Evolutionary conservation across 2,797 vertebrate species (phyloP), one percentile per base, ranked within the genome.

Genomic region (Pagetopsis macropterus): DNA sequence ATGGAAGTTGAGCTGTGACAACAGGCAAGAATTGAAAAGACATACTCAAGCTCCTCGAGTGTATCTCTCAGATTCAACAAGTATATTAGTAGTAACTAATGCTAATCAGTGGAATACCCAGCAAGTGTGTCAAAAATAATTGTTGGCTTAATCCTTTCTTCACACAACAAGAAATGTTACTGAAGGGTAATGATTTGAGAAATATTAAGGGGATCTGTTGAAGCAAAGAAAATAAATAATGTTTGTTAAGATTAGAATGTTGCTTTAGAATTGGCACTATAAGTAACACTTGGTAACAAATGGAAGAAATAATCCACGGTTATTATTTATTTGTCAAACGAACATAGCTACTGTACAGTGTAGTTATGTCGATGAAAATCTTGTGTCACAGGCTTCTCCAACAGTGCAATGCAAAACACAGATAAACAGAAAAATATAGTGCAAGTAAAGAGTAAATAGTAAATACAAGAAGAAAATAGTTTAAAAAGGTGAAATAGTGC

Each of bases 1-100:
- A 77, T 75, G 61, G 66, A 71, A 75, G 50, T 13, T 72, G 27
- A 75, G 10, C 59, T 75, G 65, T 78, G 80, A 79, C 64, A 65
- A 55, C 31, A 10, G 57, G 46, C 17, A 61, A 56, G 49, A 78
- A 67, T 73, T 70, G 17, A 48, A 72, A 82, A 79, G 56, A 81
- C 44, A 12, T 44, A 14, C 51, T 68, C 2, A 17, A 69, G 61
- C 44, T 70, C 23, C 40, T 14, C 31, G 23, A 21, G 23, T 52
- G 41, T 60, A 65, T 79, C 44, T 46, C 23, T 48, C 44, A 67
- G 51, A 44, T 70, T 46, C 19, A 76, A 48, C 45, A 41, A 48
- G 50, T 56, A 7, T 48, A 31, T 41, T 54, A 23, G 57, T 54
- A 23, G 57, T n/a, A 54, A 68, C 14, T 45, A 37, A 44, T 10